Evolutionary conservation across 2,888 invertebrate species (phyloP), one percentile per base, ranked within the genome.

Genomic region (Plusia festucae): DNA sequence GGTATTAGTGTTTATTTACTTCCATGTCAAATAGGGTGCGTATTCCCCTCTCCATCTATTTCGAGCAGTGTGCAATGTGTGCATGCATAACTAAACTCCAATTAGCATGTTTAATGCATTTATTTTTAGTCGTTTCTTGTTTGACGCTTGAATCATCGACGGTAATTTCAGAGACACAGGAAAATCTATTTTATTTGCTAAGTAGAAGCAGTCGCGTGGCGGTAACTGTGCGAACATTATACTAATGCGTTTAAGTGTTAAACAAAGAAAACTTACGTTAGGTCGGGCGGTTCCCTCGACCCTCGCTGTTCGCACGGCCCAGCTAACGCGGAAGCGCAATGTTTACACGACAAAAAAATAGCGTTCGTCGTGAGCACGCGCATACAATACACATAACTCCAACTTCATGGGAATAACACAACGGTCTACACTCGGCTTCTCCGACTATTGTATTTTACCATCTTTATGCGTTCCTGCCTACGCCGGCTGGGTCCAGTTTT

Each of bases 221-320:
- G 52, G 8, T 66, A 63, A 66, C 73, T 83, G 79, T 85, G 83
- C 79, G 83, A 83, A 83, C 77, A 78, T 79, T 77, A 82, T 80
- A 80, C 78, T 82, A 84, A 85, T 83, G 84, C 83, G 85, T 85
- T 82, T 86, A 92, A 91, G 83, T 83, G 84, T 85, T 83, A 89
- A 92, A 93, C 92, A 93, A 93, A 93, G 91, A 90, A 90, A 91
- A 82, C 85, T 86, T 85, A 84, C 85, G 85, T 85, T 88, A 90
- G 89, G 88, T 90, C 88, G 88, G 83, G 76, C 81, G 82, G 84
- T 89, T 91, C 89, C 87, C 89, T 89, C 90, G 90, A 89, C 91
- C 91, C 91, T 88, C 88, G 73, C 79, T 71, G 89, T 93, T 94
- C 93, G 89, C 93, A 94, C 93, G 93, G 88, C 87, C 87, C 84